Evolutionary conservation across 35 echinoderm and acorn worm genomes (phyloP).

Genomic region (Amphiura filiformis): DNA sequence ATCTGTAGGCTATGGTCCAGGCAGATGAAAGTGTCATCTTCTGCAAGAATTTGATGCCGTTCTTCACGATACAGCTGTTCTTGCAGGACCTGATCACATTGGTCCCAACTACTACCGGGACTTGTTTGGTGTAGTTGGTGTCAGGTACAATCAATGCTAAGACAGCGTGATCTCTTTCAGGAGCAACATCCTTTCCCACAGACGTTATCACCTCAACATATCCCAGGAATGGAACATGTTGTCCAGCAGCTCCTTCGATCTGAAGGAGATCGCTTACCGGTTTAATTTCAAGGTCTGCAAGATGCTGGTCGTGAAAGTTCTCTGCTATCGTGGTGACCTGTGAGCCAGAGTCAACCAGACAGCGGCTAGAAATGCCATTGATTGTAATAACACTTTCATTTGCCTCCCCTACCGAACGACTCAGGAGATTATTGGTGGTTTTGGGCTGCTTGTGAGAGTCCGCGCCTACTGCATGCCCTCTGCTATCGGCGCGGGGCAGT

Average conservation of each 20-base stretch:
- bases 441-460: no score
- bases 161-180: neutral
- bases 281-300: neutral
- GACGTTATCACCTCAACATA: neutral
- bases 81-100: neutral
- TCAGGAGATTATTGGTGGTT: no score
- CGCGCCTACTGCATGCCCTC: no score
- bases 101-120: slow-evolving; percentile 2
- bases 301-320: slow-evolving; percentile 1
- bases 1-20: slow-evolving; percentile 4
- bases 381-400: neutral
- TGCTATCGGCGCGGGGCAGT: no score
- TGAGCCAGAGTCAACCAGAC: neutral
- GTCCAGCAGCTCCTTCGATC: slow-evolving; percentile 14
- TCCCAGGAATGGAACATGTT: slow-evolving; percentile 11
- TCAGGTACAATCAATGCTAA: slow-evolving; percentile 15
- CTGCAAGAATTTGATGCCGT: neutral
- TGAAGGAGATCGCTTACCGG: neutral
- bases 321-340: slow-evolving; percentile 14
- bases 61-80: neutral
- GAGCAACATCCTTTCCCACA: neutral
- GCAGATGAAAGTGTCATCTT: neutral
- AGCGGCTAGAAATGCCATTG: neutral
- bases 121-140: neutral
- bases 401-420: neutral